Evolutionary conservation across 2,888 invertebrate species (phyloP), one percentile per base, ranked within the genome.

Genomic region (Dicranocentrus wangi): DNA sequence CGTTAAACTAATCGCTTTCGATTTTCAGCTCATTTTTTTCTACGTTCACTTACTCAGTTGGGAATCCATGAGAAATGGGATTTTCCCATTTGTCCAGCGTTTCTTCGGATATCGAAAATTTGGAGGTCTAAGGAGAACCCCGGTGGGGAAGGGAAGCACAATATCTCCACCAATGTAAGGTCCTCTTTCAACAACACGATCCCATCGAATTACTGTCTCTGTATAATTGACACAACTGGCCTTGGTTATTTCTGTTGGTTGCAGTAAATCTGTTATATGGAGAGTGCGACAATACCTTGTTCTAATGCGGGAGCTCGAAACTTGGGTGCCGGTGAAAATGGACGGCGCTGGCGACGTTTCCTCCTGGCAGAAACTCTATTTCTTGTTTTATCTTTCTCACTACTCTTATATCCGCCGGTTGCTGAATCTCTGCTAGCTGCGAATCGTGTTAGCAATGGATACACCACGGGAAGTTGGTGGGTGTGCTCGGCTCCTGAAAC

Each of bases 141-240:
- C 77, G 2, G 68, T 65, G 5, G 47, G 47, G 10, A 83, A 53
- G 5, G 47, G 47, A 10, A 83, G 61, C 0, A 82, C 72, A 43
- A 83, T 82, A 47, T 83, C 83, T n/a, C 83, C 83, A 27, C 82
- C 83, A n/a, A 82, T 71, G 47, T 58, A 83, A 1, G 76, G 76
- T n/a, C 83, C 83, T 27, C 80, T 39, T 77, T 83, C 83, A 0
- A 82, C 83, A 1, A 77, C 63, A 1, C 79, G 65, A 42, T 82
- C 82, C 82, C 63, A 65, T n/a, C 76, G 21, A 17, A 73, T 65
- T 1, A 73, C 5, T 32, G 65, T 58, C 58, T 76, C 75, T 75
- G n/a, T n/a, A 17, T 2, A 25, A 1, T 66, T 42, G 25, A 55
- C 42, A 60, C 5, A 23, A 43, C n/a, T n/a, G n/a, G n/a, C n/a